Base-by-base conservation (phyloP, 2,888 invertebrate species). In the Synanthedon vespiformis region DNA sequence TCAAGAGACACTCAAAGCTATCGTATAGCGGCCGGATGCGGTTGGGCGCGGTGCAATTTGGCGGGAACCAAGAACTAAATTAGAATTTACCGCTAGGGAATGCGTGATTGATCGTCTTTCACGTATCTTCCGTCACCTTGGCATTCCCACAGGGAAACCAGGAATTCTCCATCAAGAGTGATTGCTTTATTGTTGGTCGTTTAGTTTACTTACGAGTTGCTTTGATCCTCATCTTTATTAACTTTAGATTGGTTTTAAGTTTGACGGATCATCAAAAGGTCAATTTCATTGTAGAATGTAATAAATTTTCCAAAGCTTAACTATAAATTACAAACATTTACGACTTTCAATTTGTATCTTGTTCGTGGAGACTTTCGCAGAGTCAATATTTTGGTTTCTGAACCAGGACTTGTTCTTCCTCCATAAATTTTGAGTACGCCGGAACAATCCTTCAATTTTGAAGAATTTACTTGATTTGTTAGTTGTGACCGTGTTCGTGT, bases 391-490 rank as follows among this genome's bases (percentile, higher is more conserved):
- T 44, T 14, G 44, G 6, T 14, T 34, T 10, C 8, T 34, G n/a
- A 44, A 8, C 44, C 13, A 12, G n/a, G 44, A 16, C 16, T 11
- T 48, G 48, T 16, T 48, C 22, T 22, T 22, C 48, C 1, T 16
- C 48, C 5, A 16, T 48, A 48, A 11, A 48, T 48, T 10, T 48
- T 18, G n/a, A 13, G 22, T 14, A 27, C 49, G 52, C 56, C 59
- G 57, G 61, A 68, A 72, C 67, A 70, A 72, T 67, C 58, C 58
- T 53, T 59, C 58, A 61, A 67, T 67, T 68, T 76, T 73, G 74
- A 71, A 65, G 70, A 74, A 71, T 74, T 70, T 68, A 70, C 61
- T 65, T 71, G 70, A 71, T 76, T 72, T 68, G 70, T 71, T 69
- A 71, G 75, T 72, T 68, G 70, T 72, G 56, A 56, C 61, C 57